Evolutionary conservation across 2,888 invertebrate species (phyloP).

Genomic region (Phortica magna): DNA sequence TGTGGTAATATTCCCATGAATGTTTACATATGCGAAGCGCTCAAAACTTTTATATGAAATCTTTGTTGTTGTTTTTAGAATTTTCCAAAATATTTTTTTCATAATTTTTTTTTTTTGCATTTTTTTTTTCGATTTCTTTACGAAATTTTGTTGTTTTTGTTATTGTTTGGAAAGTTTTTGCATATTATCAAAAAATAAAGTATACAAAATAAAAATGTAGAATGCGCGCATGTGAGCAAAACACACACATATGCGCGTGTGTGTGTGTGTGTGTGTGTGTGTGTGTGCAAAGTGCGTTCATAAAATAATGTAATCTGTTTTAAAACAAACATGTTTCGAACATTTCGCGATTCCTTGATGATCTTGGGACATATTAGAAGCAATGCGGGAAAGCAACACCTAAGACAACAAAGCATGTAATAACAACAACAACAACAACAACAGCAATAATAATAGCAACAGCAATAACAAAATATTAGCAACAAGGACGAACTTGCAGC

Average conservation of each 20-base stretch:
- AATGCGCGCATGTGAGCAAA: no score
- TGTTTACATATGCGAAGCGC: constrained; percentile 62
- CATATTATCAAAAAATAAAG: constrained; percentile 64
- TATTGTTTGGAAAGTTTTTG: constrained; percentile 72
- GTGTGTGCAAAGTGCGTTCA: constrained; percentile 62
- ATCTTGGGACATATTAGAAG: constrained; percentile 68
- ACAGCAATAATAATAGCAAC: constrained; percentile 41
- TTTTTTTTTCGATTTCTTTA: constrained; percentile 4
- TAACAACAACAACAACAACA: constrained; percentile 40
- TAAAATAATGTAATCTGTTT: constrained; percentile 71
- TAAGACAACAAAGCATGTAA: constrained; percentile 57
- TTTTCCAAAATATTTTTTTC: constrained; percentile 45
- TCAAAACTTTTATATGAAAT: constrained; percentile 31
- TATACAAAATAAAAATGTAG: constrained; percentile 29
- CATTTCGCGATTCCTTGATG: constrained; percentile 59
- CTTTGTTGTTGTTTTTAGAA: constrained; percentile 69
- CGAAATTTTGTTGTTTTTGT: constrained; percentile 47
- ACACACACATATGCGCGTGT: no score
- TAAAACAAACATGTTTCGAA: constrained; percentile 71
- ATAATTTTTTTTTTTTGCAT: no score
- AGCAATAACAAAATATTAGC: constrained; percentile 37
- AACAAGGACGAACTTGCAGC: constrained; percentile 21
- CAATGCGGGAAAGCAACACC: constrained; percentile 45
- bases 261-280: background rate
- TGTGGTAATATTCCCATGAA: constrained; percentile 69